A percentile compares a stretch with the other conserved stretches of the same genome.
Conservation (phyloP, 2,113 vertebrate genomes). For the Cyphomyrus plagiostoma region DNA sequence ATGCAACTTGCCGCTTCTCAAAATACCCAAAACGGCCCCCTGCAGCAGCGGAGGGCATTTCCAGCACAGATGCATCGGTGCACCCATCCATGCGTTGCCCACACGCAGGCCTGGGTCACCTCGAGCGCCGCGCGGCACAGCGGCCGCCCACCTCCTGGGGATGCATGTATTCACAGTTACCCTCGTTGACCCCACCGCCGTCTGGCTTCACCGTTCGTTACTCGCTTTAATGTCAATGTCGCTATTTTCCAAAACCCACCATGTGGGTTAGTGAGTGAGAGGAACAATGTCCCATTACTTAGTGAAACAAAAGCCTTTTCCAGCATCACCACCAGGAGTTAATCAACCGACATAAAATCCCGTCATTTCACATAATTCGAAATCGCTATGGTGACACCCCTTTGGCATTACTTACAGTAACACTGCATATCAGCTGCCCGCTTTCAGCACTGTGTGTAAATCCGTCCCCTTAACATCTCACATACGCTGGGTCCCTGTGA, state of each 20-base stretch:
- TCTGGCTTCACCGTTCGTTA: neutral
- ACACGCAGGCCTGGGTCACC: neutral
- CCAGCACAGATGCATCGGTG: neutral
- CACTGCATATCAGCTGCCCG: neutral
- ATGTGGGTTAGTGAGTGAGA: neutral
- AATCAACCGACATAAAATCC: neutral
- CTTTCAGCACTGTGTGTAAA: neutral
- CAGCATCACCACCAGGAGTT: neutral
- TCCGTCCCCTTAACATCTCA: neutral
- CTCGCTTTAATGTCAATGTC: neutral
- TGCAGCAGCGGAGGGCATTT: neutral
- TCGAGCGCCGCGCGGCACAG: fast-evolving
- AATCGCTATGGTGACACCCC: neutral
- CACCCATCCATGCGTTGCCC: neutral
- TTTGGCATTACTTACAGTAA: neutral
- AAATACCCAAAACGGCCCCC: neutral
- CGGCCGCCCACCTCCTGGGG: neutral
- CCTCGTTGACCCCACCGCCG: neutral
- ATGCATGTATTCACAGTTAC: neutral
- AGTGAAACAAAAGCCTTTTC: neutral
- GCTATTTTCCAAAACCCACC: neutral
- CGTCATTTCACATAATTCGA: neutral
- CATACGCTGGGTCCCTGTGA: neutral
- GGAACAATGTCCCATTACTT: neutral
- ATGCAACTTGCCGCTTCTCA: neutral